Base-by-base conservation (phyloP, 2,797 vertebrate genomes). In the Bucorvus abyssinicus region DNA sequence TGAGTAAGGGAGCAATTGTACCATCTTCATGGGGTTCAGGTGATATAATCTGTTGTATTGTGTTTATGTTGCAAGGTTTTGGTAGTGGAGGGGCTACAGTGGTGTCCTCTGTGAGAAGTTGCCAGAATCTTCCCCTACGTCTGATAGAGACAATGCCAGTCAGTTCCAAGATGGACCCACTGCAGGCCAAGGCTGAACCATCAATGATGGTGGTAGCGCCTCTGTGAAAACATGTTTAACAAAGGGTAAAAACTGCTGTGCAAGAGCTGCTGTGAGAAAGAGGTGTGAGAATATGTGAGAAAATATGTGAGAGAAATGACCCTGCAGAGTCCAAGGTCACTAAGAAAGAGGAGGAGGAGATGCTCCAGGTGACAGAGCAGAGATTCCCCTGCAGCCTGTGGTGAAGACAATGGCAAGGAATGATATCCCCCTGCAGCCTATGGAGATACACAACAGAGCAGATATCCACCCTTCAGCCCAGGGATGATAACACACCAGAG, bases 191-290 rank as follows among this genome's bases (percentile, higher is more conserved):
- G 2, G 11, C 36, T 6, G 9, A 63, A 7, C 12, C 17, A 42
- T 14, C 14, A 68, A 10, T 0, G 4, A 3, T 0, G 5, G 6
- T n/a, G 20, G 4, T 10, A 24, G 21, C 0, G 0, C 6, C 20
- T 70, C 52, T 65, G 26, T 10, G 27, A 36, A 9, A 52, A 56
- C 5, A 15, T 17, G 18, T 70, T 26, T 61, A 47, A 29, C 47
- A 40, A 60, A 5, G 6, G 3, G 3, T 18, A 44, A n/a, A 70
- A 75, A 4, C 9, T 21, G 22, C 26, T 65, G 38, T 40, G 12
- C 38, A 40, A 40, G 38, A 40, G 10, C 38, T 40, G 38, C 38
- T 40, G 38, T 40, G 38, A 40, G 38, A 40, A 40, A 65, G 7
- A 61, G 8, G 7, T 67, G 3, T 56, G 36, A 26, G 17, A 40